Base-by-base conservation (phyloP, 2,888 invertebrate genomes). In the Idaea dimidiata region DNA sequence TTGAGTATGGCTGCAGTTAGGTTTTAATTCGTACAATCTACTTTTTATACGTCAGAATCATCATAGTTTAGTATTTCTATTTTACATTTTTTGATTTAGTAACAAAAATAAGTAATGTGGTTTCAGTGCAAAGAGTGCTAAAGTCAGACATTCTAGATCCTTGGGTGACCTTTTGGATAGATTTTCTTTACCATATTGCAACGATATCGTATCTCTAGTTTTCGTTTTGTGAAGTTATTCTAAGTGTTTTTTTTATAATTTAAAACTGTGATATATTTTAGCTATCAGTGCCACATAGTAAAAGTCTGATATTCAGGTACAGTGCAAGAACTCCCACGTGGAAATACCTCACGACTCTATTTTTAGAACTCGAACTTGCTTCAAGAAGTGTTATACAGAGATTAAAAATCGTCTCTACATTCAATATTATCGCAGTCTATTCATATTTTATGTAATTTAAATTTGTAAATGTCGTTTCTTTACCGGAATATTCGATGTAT, bases 261-360 rank as follows among this genome's bases (percentile, higher is more conserved):
- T 62, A 66, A 70, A 78, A 76, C 84, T 87, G 88, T 89, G 88
- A 87, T 88, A 89, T 85, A 84, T 80, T 83, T 81, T 82, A 82
- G 78, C 74, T 79, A 80, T 79, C 81, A 81, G 87, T 86, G 87
- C 87, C 82, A 84, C 83, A 81, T 79, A 75, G 71, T 73, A 77
- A 66, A 80, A 86, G 80, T 82, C 80, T 79, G 82, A 81, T 84
- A 80, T 78, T 84, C 86, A 89, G 89, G 88, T 91, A 88, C 80
- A 74, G 82, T 85, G 80, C 81, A 80, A 88, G 81, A 88, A 89
- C 90, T 90, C 91, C 91, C 91, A 91, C 91, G 91, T 91, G 91
- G 90, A 89, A 89, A 90, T 91, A 89, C 84, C 88, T 89, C 88
- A 84, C 87, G 84, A 81, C 87, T 87, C 91, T 91, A 91, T 90